Conservation (phyloP, 92 coral and sea anemone genomes). For the Umimayanthus chanpuru region DNA sequence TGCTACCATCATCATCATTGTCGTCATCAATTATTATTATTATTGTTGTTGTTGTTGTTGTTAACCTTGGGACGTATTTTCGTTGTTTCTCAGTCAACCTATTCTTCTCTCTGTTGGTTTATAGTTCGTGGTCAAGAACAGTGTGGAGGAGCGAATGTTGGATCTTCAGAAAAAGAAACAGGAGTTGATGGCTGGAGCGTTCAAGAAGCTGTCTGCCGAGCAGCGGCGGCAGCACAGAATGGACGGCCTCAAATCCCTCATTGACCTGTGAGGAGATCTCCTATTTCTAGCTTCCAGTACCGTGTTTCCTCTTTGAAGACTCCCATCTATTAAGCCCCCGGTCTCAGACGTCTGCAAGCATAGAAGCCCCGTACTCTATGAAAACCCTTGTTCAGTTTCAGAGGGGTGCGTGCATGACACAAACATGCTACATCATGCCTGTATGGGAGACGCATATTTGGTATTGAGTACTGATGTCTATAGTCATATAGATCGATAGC, state of each 20-base stretch:
- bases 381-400: neutral
- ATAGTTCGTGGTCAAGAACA: slow-evolving; percentile 78
- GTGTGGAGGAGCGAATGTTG: slow-evolving; percentile 85
- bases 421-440: too few species aligned
- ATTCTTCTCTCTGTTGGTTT: neutral
- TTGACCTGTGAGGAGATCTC: slow-evolving; percentile 56
- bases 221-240: slow-evolving; percentile 74
- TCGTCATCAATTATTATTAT: too few species aligned
- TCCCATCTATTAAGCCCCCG: neutral
- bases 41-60: too few species aligned
- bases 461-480: neutral
- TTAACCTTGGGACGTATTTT: neutral
- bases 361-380: neutral
- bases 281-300: neutral
- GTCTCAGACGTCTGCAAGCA: neutral
- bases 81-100: neutral
- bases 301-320: neutral
- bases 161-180: slow-evolving; percentile 82
- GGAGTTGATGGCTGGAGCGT: slow-evolving; percentile 79
- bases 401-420: neutral
- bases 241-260: slow-evolving; percentile 68
- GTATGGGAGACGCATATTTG: too few species aligned
- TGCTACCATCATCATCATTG: too few species aligned
- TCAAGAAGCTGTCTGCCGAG: slow-evolving; percentile 73
- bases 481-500: neutral